Base-by-base conservation (phyloP, 2,113 vertebrate species). In the Neomonachus schauinslandi region DNA sequence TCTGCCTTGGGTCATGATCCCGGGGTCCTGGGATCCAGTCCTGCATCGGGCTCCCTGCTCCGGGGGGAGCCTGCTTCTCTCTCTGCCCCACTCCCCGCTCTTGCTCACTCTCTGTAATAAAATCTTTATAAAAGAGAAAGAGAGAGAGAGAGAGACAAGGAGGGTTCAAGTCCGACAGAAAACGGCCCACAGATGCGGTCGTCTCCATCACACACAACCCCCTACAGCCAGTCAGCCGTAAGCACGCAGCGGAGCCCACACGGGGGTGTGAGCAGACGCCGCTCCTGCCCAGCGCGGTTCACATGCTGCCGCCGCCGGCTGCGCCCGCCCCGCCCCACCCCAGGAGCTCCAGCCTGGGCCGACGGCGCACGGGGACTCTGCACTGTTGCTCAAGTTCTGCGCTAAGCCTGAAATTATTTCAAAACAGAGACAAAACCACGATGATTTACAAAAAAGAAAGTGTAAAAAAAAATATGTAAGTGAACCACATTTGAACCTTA, bases 161-260 rank as follows among this genome's bases (percentile, higher is more conserved):
- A 65, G 6, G 63, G 63, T 16, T 33, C 63, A 16, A 33, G 31
- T 28, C 80, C 21, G 15, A 16, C 3, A 53, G 14, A 6, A 49
- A 39, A 22, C 16, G 55, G 65, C n/a, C 19, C 11, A 39, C 12
- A 55, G 33, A 21, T 1, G 39, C 36, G 42, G n/a, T 7, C 5
- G 24, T 69, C 42, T 10, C 53, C 7, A 3, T 33, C 18, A 1
- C n/a, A 24, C 16, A 9, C 13, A 14, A 3, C 3, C 2, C 5
- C 11, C 28, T 9, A 4, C 28, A 55, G 42, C 22, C 71, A 51
- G 49, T 9, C 24, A 5, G 26, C 36, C 57, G 5, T 2, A 15
- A 36, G 26, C 21, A 28, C 14, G 7, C 3, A 5, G 7, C 24
- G 6, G 1, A 53, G 5, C 21, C 2, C 1, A 2, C 3, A 24